phyloP scores from a whole-genome alignment of 1,140 invertebrate genomes.

The Diplogasteroides magnus region DNA sequence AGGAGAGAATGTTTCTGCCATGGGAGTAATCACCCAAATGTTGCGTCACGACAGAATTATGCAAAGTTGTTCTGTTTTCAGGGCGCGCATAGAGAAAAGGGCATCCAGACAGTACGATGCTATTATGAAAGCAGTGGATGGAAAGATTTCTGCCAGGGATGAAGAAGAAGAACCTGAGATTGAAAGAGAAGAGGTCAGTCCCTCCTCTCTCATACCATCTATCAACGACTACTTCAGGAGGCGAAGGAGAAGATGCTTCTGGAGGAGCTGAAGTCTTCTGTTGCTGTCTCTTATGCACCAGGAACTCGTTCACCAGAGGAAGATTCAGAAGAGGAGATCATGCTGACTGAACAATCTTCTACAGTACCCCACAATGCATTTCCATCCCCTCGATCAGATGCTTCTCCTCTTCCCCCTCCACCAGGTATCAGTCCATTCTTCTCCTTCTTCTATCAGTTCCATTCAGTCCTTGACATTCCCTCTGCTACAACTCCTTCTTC shows the following conservation, averaged over 20 bases:
- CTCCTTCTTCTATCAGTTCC: not conserved
- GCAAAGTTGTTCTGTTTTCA: not conserved
- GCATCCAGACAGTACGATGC: not conserved
- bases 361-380: too few species aligned
- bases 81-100: too few species aligned
- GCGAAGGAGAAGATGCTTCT: too few species aligned
- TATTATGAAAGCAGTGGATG: not conserved
- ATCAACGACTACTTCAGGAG: too few species aligned
- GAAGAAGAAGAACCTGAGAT: too few species aligned
- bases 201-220: too few species aligned
- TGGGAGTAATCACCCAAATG: too few species aligned
- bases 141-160: not conserved
- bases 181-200: too few species aligned
- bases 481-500: constrained; percentile 12
- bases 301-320: not conserved
- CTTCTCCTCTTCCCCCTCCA: not conserved
- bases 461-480: not conserved
- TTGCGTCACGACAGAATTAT: not conserved
- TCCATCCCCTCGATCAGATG: not conserved
- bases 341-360: too few species aligned
- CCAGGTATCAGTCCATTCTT: not conserved
- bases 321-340: not conserved
- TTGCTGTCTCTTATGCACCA: not conserved
- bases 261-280: not conserved
- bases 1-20: not conserved